Base-by-base conservation (phyloP, 37 sponge, comb jelly and placozoan species). In the Bolinopsis microptera region DNA sequence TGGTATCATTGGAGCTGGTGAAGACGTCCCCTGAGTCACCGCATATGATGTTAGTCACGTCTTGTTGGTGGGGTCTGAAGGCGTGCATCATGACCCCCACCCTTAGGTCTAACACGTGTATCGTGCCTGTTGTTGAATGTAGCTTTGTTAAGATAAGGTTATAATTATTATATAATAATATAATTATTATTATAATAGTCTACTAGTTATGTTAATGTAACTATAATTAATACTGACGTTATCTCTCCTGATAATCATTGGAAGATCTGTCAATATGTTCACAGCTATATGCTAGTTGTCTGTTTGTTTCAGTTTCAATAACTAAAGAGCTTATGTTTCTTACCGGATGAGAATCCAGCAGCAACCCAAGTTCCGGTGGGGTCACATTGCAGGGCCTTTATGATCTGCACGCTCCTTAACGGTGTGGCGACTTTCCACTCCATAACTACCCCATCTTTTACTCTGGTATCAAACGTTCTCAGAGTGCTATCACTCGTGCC, bases 1-100 rank as follows among this genome's bases (percentile, higher is more conserved):
- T 34, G 36, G 38, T 86, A 23, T 86, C 90, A 86, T 38, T 86
- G 26, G 90, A 86, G 3, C 61, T 86, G 41, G 90, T 86, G 90
- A 39, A 86, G 26, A 86, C 90, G n/a, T 39, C 41, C 27, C 90
- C 90, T 2, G 3, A 39, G n/a, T 41, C 30, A 5, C 90, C 61
- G n/a, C 41, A 41, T 30, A 86, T 28, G 28, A 86, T 86, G 35
- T 38, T 27, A 1, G 90, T 86, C 3, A 86, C 36, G 28, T 86
- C 90, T 16, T 28, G 36, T 22, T 41, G 40, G 90, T 86, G 90
- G 61, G 41, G 90, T 39, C 90, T 40, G 30, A 39, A 40, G 0
- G 90, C 41, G 61, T 39, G 61, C 61, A 41, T 41, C 61, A 86
- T 24, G 32, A 41, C 36, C 25, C 90, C 90, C 40, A 86, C 90